Evolutionary conservation across 2,113 vertebrate species (phyloP), one percentile per base, ranked within the genome.

Genomic region (Leucopsar rothschildi): DNA sequence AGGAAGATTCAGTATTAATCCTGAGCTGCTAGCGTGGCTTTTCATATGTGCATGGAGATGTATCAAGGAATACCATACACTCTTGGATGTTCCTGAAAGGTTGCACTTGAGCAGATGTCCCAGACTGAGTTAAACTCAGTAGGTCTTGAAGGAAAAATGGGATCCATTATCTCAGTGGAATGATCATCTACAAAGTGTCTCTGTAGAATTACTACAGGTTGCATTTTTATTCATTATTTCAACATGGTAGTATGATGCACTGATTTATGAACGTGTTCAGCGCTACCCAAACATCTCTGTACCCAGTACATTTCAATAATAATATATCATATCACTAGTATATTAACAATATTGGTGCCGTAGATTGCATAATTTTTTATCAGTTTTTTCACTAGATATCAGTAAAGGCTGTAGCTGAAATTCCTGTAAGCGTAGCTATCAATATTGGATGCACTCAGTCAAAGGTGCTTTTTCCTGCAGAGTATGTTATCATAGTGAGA

Each of bases 281-380:
- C 1, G 1, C 9, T 87, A 40, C 17, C 10, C 21, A 79, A 45
- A 60, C 1, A 27, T 50, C 11, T 65, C 7, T 63, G 11, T 63
- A 13, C 17, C 8, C 13, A 40, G 19, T 18, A 10, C 2, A 68
- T 85, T 85, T 27, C 22, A 47, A 35, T 28, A 65, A 16, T 29
- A 22, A 29, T 33, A 8, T 15, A 37, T 24, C 2, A 12, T n/a
- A 33, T 16, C 1, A 2, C 4, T 44, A 12, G 1, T 79, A 22
- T 15, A 53, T 49, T 57, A 70, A 47, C 5, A 73, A n/a, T 5
- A n/a, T 21, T 76, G 24, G 15, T 81, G 44, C 3, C 12, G 25
- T 24, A 35, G 9, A 2, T 14, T 40, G 37, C 10, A 21, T 50
- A 37, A n/a, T 53, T 44, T 64, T 59, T 42, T 15, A 14, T 33